Conservation (phyloP, 2,888 invertebrate genomes). For the Schrankia costaestrigalis region DNA sequence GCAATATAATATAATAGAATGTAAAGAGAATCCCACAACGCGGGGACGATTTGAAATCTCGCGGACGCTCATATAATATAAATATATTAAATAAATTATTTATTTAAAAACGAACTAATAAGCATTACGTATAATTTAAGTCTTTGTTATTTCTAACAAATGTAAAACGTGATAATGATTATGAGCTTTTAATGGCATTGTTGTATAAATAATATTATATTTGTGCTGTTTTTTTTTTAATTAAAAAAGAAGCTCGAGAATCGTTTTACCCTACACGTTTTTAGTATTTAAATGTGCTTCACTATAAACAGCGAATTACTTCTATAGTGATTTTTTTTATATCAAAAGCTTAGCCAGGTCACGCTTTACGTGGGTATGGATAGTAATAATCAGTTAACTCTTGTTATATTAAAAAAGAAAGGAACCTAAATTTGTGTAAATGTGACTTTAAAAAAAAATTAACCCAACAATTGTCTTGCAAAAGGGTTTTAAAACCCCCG, state of each 20-base stretch:
- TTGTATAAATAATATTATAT: too few species aligned
- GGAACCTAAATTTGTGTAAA: too few species aligned
- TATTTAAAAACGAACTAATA: slow-evolving; percentile 22
- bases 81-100: too few species aligned
- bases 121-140: slow-evolving; percentile 34
- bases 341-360: slow-evolving; percentile 25
- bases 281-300: slow-evolving; percentile 25
- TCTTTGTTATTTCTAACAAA: slow-evolving; percentile 30
- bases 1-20: too few species aligned
- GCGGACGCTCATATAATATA: slow-evolving; percentile 14
- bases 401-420: too few species aligned
- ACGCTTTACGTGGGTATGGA: slow-evolving; percentile 12
- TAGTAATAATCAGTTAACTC: slow-evolving; percentile 11
- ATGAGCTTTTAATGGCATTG: slow-evolving; percentile 21
- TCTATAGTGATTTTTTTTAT: slow-evolving; percentile 23
- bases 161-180: slow-evolving; percentile 24
- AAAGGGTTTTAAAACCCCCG: too few species aligned
- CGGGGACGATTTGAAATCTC: neutral
- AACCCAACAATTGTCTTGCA: too few species aligned
- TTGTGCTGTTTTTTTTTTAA: too few species aligned
- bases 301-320: slow-evolving; percentile 22
- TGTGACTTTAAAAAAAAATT: too few species aligned
- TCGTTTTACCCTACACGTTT: slow-evolving; percentile 18
- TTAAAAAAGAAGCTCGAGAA: slow-evolving; percentile 19
- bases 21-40: slow-evolving; percentile 1